phyloP scores from a whole-genome alignment of 1,140 invertebrate genomes.

The Papilio xuthus region DNA sequence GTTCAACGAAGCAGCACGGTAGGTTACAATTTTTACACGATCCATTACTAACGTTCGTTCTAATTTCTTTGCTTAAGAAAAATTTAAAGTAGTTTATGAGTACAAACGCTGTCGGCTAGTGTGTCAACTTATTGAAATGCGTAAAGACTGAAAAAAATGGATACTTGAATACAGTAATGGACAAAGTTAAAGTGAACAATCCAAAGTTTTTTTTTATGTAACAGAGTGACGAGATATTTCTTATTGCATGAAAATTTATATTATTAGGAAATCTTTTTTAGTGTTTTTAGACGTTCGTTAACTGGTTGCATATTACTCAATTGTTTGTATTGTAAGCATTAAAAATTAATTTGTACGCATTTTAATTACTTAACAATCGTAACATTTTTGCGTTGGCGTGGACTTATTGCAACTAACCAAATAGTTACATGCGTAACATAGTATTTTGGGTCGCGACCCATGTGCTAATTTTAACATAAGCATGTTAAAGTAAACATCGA shows the following conservation, averaged over 20 bases:
- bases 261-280: not conserved
- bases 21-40: conserved; percentile 28
- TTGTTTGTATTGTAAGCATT: conserved; percentile 9
- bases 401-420: not conserved
- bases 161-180: not conserved
- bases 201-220: not conserved
- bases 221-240: not conserved
- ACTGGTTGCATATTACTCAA: not conserved
- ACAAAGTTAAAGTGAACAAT: conserved; percentile 1
- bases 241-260: not conserved
- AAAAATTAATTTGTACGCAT: not conserved
- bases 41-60: conserved; percentile 15
- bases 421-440: not conserved
- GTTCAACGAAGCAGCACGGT: conserved; percentile 39
- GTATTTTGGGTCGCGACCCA: not conserved
- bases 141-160: not conserved
- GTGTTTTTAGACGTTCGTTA: not conserved
- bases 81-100: conserved; percentile 5
- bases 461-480: conserved; percentile 3
- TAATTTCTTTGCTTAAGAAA: conserved; percentile 22
- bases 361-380: conserved; percentile 18
- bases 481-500: conserved; percentile 6
- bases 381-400: conserved; percentile 3
- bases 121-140: conserved; percentile 1
- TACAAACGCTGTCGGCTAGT: not conserved